Evolutionary conservation across 1,140 invertebrate genomes (phyloP).

Genomic region (Proales similis): DNA sequence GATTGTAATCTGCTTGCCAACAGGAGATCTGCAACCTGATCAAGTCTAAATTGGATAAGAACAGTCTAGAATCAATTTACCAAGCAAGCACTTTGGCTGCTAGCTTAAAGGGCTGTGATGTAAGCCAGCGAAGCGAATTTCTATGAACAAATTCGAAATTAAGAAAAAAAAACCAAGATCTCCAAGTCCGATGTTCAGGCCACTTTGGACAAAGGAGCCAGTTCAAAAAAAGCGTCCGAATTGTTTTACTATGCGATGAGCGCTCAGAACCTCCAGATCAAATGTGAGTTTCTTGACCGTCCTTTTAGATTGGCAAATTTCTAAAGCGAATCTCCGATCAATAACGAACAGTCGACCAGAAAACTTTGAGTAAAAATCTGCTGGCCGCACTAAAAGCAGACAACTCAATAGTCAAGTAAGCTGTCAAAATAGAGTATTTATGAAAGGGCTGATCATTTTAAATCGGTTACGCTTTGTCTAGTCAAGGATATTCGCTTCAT

Average conservation of each 20-base stretch:
- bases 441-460: neutral
- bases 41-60: constrained; percentile 32
- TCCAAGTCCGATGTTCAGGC: constrained; percentile 12
- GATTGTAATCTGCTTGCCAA: neutral
- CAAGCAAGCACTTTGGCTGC: neutral
- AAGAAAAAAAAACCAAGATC: neutral
- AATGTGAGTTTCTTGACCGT: too few relatives aligned
- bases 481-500: constrained; percentile 74
- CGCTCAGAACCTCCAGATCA: neutral
- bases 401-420: constrained; percentile 32
- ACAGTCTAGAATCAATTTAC: constrained; percentile 32
- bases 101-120: constrained; percentile 3
- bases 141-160: neutral
- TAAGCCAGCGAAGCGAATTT: too few relatives aligned
- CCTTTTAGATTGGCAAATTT: too few relatives aligned
- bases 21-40: constrained; percentile 30
- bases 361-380: neutral
- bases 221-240: constrained; percentile 19
- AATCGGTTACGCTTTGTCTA: constrained; percentile 48
- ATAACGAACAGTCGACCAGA: constrained; percentile 9
- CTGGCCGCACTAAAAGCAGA: constrained; percentile 24
- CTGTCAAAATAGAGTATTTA: neutral
- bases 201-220: constrained; percentile 2
- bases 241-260: constrained; percentile 13
- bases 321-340: too few relatives aligned